Evolutionary conservation across 2,797 vertebrate genomes (phyloP), one percentile per base, ranked within the genome.

Genomic region (Hippoglossus hippoglossus): DNA sequence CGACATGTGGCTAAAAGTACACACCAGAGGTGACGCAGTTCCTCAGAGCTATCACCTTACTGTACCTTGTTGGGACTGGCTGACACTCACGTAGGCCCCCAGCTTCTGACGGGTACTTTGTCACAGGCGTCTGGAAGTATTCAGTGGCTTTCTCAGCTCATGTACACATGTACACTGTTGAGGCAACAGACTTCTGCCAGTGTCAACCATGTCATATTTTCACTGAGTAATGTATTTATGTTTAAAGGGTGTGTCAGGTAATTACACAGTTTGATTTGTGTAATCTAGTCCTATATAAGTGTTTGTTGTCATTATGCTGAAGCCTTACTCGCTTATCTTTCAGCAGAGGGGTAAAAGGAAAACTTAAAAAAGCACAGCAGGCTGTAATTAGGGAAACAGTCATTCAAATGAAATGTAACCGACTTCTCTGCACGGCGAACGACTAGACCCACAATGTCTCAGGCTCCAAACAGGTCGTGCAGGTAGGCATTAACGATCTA

Each of bases 11-110:
- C 81, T 84, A 75, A 77, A 87, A 82, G 85, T 69, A 84, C 72
- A 87, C 80, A 73, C 67, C 11, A 1, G 81, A 76, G 79, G 84
- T 82, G 81, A 85, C 76, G 64, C 73, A 44, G 79, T 63, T 65
- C 78, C 66, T 55, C 63, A 15, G 63, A 60, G 83, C 67, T 89
- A 87, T 92, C 84, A 36, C 57, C 67, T 92, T 91, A 91, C 87
- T 75, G 67, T 67, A 89, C 73, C 89, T 88, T 71, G 76, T 68
- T 74, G 74, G 75, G 75, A 80, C 59, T 28, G 62, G 79, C 77
- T 67, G 79, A 82, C 87, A 78, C 62, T 82, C 79, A 90, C 87
- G 82, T 79, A 73, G 75, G 74, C 73, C 67, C 70, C 67, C 89
- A 86, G 89, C 86, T 93, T 89, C 84, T 61, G 51, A 75, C 24